Percentiles rank a stretch among this genome's conserved stretches.
phyloP scores from a whole-genome alignment of 2,797 vertebrate species.

The Poecilia wingei region DNA sequence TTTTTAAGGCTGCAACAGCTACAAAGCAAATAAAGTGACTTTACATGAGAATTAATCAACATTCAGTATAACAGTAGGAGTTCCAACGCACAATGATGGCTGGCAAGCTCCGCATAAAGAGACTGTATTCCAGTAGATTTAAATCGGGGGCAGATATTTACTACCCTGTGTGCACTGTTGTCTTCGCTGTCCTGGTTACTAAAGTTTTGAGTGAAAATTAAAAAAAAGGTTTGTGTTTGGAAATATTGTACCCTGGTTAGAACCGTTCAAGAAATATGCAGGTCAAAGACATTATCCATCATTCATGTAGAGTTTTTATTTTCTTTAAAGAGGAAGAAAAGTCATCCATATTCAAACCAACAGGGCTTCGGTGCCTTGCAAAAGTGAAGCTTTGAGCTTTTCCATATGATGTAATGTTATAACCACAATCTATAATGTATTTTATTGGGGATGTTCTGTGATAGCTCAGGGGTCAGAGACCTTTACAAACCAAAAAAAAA shows the following conservation, averaged over 20 bases:
- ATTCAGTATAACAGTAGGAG: slow-evolving; percentile 62
- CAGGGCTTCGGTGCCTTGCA: neutral
- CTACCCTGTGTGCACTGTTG: slow-evolving; percentile 16
- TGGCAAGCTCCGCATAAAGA: slow-evolving; percentile 46
- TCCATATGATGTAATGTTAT: neutral
- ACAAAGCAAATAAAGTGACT: slow-evolving; percentile 39
- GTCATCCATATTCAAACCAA: slow-evolving; percentile 13
- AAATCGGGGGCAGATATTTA: slow-evolving; percentile 14
- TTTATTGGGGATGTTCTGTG: neutral
- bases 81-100: slow-evolving; percentile 49
- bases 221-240: neutral
- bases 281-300: slow-evolving; percentile 24
- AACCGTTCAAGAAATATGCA: slow-evolving; percentile 25
- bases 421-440: neutral
- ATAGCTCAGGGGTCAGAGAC: neutral
- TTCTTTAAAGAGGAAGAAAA: slow-evolving; percentile 28
- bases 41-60: slow-evolving; percentile 52
- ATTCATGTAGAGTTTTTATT: slow-evolving; percentile 5
- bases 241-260: slow-evolving; percentile 15
- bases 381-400: neutral
- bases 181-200: neutral
- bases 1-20: slow-evolving; percentile 17
- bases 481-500: neutral
- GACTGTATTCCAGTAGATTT: slow-evolving; percentile 43
- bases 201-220: neutral